Conservation (phyloP, 2,888 invertebrate genomes). For the Drosophila ochracea region DNA sequence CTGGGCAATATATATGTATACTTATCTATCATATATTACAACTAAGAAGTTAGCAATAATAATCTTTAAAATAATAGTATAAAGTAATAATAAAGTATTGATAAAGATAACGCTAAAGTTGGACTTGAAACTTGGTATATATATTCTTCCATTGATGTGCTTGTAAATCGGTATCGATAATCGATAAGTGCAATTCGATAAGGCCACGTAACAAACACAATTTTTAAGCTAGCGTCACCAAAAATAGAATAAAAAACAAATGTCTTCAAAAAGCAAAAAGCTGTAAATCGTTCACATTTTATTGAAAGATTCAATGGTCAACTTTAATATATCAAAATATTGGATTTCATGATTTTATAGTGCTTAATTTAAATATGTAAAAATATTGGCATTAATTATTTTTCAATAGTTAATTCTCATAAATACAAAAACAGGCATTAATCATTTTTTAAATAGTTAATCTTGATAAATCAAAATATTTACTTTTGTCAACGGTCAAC, state of each 20-base stretch:
- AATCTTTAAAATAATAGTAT: background rate
- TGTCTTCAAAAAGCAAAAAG: rapidly evolving
- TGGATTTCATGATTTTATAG: too few relatives aligned
- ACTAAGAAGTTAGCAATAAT: background rate
- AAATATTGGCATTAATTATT: background rate
- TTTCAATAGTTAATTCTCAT: background rate
- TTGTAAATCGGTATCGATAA: background rate
- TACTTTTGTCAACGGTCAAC: background rate
- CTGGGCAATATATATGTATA: background rate
- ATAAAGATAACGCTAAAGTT: background rate
- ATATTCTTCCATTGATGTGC: background rate
- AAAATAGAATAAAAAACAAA: too few relatives aligned
- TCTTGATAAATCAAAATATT: background rate
- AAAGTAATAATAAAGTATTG: too few relatives aligned
- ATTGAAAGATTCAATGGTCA: background rate
- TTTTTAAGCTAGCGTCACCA: background rate
- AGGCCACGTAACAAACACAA: rapidly evolving
- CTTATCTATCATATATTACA: background rate
- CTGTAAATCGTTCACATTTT: background rate
- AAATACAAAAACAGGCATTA: background rate
- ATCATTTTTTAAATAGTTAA: background rate
- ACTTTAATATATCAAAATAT: background rate
- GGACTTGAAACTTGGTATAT: background rate
- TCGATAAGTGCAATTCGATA: rapidly evolving
- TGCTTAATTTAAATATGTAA: background rate